Evolutionary conservation across 2,888 invertebrate species (phyloP).

Genomic region (Scaptomyza tumidula): DNA sequence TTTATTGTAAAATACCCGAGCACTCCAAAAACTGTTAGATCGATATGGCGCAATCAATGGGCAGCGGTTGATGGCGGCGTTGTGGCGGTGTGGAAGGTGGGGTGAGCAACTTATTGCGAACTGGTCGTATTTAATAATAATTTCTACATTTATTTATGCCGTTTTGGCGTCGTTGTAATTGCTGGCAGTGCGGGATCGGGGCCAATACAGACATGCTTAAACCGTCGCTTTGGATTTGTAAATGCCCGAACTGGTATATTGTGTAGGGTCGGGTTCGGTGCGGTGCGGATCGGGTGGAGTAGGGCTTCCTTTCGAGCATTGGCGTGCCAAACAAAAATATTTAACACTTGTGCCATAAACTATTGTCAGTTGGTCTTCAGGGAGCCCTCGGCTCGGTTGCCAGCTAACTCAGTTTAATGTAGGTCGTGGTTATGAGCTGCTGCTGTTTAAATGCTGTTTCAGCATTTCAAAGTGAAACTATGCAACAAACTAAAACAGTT

Average conservation of each 20-base stretch:
- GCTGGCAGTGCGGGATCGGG: slow-evolving; percentile 45
- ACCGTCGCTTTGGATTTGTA: slow-evolving; percentile 57
- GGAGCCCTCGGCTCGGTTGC: slow-evolving; percentile 3
- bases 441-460: not conserved
- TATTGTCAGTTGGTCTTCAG: slow-evolving; percentile 63
- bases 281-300: slow-evolving; percentile 1
- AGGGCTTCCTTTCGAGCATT: slow-evolving; percentile 39
- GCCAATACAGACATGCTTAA: slow-evolving; percentile 45
- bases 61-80: not conserved
- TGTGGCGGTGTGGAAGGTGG: not conserved
- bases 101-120: slow-evolving; percentile 47
- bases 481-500: slow-evolving; percentile 37
- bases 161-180: slow-evolving; percentile 68
- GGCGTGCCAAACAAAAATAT: slow-evolving; percentile 78
- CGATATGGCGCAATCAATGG: slow-evolving; percentile 65
- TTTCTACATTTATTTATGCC: slow-evolving; percentile 75
- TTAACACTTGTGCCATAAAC: slow-evolving; percentile 77
- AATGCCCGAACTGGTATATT: slow-evolving; percentile 31
- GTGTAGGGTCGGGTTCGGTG: slow-evolving; percentile 8
- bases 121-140: slow-evolving; percentile 77
- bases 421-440: slow-evolving; percentile 58
- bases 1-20: slow-evolving; percentile 73
- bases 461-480: no score
- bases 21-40: slow-evolving; percentile 69
- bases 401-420: slow-evolving; percentile 47